These are phyloP conservation scores for Anagrus nilaparvatae DNA, from an alignment of 1,140 invertebrate genomes.

Conservation along the genomic window DNA sequence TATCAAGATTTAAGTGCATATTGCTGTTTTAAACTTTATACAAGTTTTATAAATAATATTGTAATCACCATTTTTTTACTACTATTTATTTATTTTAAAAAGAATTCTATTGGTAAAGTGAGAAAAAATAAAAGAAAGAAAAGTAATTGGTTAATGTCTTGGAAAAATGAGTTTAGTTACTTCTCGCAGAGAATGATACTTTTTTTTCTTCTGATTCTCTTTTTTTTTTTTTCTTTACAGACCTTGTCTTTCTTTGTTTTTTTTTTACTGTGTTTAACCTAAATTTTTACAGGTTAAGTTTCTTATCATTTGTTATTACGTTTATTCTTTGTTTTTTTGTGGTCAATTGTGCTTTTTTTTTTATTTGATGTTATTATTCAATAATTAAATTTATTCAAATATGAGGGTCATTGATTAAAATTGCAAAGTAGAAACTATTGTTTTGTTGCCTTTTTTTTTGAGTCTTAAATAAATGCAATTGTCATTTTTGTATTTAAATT, in stretches of 20 bases:
- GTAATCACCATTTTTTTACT: no score
- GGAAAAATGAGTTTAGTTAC: conserved; percentile 43
- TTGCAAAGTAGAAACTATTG: no score
- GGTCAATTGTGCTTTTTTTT: no score
- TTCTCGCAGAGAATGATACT: conserved; percentile 29
- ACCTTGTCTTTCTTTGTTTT: conserved; percentile 12
- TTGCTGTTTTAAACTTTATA: no score
- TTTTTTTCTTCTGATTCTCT: conserved; percentile 16
- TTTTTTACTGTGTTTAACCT: conserved; percentile 15
- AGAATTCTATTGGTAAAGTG: background rate
- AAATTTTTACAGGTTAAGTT: background rate
- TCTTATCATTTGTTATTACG: background rate
- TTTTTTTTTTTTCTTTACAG: conserved; percentile 10
- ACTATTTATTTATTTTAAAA: background rate
- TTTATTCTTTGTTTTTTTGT: background rate
- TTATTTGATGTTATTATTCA: no score
- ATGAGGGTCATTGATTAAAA: no score
- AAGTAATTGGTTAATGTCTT: conserved; percentile 43
- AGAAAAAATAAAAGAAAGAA: conserved; percentile 18
- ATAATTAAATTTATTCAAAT: no score
- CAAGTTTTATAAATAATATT: no score
- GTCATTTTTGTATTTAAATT: no score
- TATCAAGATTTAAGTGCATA: no score
- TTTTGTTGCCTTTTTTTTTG: no score
- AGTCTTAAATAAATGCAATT: no score